phyloP scores from a whole-genome alignment of 2,113 vertebrate species.

The Solenodon paradoxus region DNA sequence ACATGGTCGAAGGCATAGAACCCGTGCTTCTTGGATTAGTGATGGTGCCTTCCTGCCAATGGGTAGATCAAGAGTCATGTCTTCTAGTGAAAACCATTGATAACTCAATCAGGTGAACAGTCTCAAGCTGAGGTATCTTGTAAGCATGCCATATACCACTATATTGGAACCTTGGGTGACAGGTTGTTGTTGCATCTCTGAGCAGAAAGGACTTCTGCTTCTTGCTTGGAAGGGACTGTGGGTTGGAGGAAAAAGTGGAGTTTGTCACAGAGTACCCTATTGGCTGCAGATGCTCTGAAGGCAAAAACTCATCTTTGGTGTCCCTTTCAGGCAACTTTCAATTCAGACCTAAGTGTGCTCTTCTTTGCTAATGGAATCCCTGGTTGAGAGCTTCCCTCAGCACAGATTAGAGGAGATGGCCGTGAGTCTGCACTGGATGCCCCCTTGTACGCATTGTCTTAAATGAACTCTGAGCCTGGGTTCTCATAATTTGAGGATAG shows the following conservation, averaged over 20 bases:
- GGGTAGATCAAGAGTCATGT: background rate
- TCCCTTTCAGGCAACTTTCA: slow-evolving; percentile 66
- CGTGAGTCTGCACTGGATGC: slow-evolving; percentile 62
- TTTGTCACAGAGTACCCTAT: slow-evolving; percentile 69
- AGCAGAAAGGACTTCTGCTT: slow-evolving; percentile 30
- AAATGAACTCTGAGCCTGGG: slow-evolving; percentile 59
- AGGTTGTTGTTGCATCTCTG: background rate
- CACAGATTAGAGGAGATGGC: slow-evolving; percentile 80
- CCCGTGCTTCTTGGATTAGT: background rate
- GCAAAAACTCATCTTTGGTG: slow-evolving; percentile 75
- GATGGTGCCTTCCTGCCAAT: background rate
- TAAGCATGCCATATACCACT: slow-evolving; percentile 43
- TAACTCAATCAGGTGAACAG: background rate
- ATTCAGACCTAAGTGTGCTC: slow-evolving; percentile 76
- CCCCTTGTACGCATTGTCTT: slow-evolving; percentile 65
- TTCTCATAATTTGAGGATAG: slow-evolving; percentile 51
- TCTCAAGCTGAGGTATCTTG: slow-evolving; percentile 40
- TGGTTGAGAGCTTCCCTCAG: slow-evolving; percentile 79
- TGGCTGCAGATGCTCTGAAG: slow-evolving; percentile 71
- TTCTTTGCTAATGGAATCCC: slow-evolving; percentile 85
- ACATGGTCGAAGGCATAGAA: no score
- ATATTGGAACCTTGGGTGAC: slow-evolving; percentile 67
- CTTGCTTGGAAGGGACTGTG: slow-evolving; percentile 64
- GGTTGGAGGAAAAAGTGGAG: slow-evolving; percentile 72
- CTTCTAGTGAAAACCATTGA: slow-evolving; percentile 53